Base-by-base conservation (phyloP, 2,113 vertebrate genomes). In the Rhinoptilus africanus region DNA sequence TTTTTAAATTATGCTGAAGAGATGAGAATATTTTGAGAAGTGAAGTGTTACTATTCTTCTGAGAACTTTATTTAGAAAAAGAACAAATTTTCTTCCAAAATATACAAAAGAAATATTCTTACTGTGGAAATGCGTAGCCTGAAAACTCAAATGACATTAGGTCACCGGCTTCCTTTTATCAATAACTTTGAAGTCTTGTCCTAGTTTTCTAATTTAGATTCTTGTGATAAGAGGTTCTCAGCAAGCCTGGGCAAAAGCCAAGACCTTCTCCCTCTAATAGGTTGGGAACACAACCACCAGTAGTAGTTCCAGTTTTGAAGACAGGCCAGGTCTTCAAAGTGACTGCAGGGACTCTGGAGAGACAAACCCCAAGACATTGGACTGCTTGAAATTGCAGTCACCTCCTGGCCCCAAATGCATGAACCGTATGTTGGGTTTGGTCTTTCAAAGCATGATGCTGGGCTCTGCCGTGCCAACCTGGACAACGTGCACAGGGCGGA, bases 101-200 rank as follows among this genome's bases (percentile, higher is more conserved):
- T 27, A 85, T 1, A 69, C 51, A 63, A 22, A 81, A 89, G 18
- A 80, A 79, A 57, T 73, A 22, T 73, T 79, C 78, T 79, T 87
- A 27, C 48, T 1, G 0, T 93, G 81, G 88, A 95, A 96, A 53
- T 9, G 32, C 32, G 6, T 73, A 76, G 71, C 94, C 89, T 59
- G 35, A 75, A 79, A 73, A 73, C 93, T 90, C 78, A 50, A 85
- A 76, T 85, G 75, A 85, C 89, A 83, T 92, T 56, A 88, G 93
- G 95, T 96, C 93, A 95, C 85, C 23, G 37, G 26, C 51, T 95
- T 96, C 75, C 50, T 96, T 96, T 97, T 88, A 96, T 97, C 84
- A 82, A 48, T 68, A 91, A 82, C 94, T 95, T 95, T 96, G 94
- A 97, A 96, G 89, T 91, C 81, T 85, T 87, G 68, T 95, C 73